Conservation (phyloP, 35 echinoderm and acorn worm species). For the Amphiura filiformis region DNA sequence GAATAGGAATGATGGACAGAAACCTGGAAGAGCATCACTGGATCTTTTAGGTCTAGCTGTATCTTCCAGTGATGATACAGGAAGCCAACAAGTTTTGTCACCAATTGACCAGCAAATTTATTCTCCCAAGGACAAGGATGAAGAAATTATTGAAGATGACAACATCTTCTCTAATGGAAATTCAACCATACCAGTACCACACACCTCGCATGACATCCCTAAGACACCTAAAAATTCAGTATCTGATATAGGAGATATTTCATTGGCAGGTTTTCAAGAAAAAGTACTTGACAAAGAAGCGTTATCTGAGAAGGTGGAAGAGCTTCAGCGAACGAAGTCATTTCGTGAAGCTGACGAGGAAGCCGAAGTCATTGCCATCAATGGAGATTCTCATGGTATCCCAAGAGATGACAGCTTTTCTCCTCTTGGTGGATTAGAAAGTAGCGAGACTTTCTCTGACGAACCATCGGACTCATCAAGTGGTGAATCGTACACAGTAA, state of each 20-base stretch:
- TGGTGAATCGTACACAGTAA: conserved; percentile 40
- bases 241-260: neutral
- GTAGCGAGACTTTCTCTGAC: conserved; percentile 16
- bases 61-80: too few species aligned
- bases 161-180: neutral
- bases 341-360: neutral
- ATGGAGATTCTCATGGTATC: neutral
- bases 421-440: neutral
- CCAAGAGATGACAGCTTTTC: neutral
- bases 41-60: neutral
- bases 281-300: neutral
- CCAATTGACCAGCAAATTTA: neutral
- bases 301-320: neutral
- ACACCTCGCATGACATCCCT: neutral
- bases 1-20: neutral
- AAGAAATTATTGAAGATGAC: too few species aligned
- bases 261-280: neutral
- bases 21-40: neutral
- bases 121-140: neutral
- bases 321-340: conserved; percentile 29
- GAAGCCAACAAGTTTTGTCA: neutral
- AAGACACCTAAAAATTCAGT: neutral
- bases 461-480: conserved; percentile 28
- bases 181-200: neutral
- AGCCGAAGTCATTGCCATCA: neutral